phyloP scores from a whole-genome alignment of 1,140 invertebrate genomes.

The Hydropsyche tenuis region DNA sequence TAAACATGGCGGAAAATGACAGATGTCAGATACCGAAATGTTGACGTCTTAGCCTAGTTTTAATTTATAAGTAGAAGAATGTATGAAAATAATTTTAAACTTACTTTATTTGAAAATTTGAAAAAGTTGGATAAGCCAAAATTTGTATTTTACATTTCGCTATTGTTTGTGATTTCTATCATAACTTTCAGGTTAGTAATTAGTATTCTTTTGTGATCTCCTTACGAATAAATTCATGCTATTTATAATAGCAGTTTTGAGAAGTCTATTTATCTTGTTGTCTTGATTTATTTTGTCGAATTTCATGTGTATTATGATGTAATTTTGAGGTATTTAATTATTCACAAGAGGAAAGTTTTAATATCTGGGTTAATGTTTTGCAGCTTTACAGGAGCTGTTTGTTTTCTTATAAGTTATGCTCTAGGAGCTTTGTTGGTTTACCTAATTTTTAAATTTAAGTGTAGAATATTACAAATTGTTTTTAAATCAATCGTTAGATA shows the following conservation, averaged over 20 bases:
- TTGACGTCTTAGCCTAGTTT: neutral
- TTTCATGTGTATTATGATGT: too few relatives aligned
- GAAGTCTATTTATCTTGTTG: too few relatives aligned
- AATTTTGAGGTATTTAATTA: too few relatives aligned
- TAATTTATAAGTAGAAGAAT: slow-evolving; percentile 5
- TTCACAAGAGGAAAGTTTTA: neutral
- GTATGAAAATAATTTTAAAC: slow-evolving; percentile 17
- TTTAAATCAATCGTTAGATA: slow-evolving; percentile 1
- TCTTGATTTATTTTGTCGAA: too few relatives aligned
- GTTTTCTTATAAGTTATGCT: slow-evolving; percentile 42
- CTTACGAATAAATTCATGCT: too few relatives aligned
- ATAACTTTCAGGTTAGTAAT: slow-evolving; percentile 29
- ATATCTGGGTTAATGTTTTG: slow-evolving; percentile 5
- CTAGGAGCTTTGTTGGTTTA: slow-evolving; percentile 44
- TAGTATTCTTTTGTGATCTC: too few relatives aligned
- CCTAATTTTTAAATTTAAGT: slow-evolving; percentile 45
- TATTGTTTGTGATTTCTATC: slow-evolving; percentile 2
- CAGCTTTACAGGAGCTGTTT: slow-evolving; percentile 41
- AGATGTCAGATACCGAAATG: slow-evolving; percentile 16
- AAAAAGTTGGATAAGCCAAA: slow-evolving; percentile 9
- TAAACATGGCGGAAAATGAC: slow-evolving; percentile 28
- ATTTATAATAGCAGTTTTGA: too few relatives aligned
- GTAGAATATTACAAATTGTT: neutral
- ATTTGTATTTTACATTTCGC: slow-evolving; percentile 6
- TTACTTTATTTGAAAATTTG: slow-evolving; percentile 3